Conservation (phyloP, 2,113 vertebrate genomes). For the Hyperopisus bebe region DNA sequence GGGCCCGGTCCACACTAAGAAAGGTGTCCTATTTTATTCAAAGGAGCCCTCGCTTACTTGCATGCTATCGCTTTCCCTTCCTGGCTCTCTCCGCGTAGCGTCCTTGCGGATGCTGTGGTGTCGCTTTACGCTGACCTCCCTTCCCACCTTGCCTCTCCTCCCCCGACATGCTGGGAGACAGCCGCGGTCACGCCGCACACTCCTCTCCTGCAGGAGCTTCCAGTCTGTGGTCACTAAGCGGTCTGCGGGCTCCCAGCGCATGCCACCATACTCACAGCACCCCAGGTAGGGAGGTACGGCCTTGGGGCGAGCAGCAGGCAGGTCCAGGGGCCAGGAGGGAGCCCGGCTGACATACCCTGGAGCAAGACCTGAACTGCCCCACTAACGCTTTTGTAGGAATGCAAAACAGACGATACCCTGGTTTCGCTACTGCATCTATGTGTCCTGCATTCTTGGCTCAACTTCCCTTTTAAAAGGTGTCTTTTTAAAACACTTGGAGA, state of each 20-base stretch:
- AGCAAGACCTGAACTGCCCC: background rate
- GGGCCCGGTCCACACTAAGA: background rate
- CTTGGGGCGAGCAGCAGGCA: background rate
- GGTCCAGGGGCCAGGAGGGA: background rate
- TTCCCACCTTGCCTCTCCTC: background rate
- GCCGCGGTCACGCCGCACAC: background rate
- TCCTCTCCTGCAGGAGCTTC: background rate
- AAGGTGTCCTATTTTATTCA: conserved; percentile 1
- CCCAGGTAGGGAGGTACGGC: background rate
- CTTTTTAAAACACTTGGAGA: background rate
- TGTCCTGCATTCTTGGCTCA: background rate
- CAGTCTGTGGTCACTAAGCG: background rate
- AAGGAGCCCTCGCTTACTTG: background rate
- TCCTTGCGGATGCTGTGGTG: background rate
- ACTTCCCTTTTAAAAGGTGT: background rate
- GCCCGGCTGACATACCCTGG: background rate
- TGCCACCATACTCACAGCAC: background rate
- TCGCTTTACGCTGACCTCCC: background rate
- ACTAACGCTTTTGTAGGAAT: background rate
- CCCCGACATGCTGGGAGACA: background rate
- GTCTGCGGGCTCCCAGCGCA: background rate
- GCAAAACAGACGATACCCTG: background rate
- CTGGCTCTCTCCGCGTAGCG: background rate
- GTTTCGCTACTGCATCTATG: background rate
- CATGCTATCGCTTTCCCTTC: background rate